Percentiles rank a stretch among this genome's conserved stretches.
Evolutionary conservation across 2,797 vertebrate genomes (phyloP).

Genomic region (Sebastes minor): DNA sequence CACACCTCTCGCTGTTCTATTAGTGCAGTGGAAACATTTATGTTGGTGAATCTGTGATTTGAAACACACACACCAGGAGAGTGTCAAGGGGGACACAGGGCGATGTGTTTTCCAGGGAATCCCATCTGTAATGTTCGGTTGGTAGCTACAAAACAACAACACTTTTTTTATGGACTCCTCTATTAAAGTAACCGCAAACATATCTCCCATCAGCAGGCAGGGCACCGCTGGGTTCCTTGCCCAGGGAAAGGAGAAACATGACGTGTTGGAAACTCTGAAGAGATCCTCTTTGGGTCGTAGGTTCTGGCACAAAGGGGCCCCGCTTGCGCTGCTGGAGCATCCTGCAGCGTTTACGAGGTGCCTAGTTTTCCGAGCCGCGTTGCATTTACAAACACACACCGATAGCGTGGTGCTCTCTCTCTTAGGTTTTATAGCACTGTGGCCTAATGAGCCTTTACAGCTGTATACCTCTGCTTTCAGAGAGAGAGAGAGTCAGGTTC

Average conservation of each 20-base stretch:
- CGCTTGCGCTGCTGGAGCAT: constrained; percentile 28
- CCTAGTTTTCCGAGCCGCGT: constrained; percentile 1
- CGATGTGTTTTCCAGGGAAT: constrained; percentile 69
- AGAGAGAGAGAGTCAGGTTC: constrained; percentile 4
- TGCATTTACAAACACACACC: constrained; percentile 9
- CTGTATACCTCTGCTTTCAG: constrained; percentile 14
- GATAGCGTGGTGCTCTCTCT: constrained; percentile 1
- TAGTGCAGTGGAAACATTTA: constrained; percentile 13
- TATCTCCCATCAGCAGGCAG: constrained; percentile 50
- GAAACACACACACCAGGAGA: constrained; percentile 1
- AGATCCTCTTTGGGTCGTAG: constrained; percentile 50
- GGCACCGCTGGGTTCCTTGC: constrained; percentile 53
- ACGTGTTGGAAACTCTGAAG: constrained; percentile 77
- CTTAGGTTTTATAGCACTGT: constrained; percentile 38
- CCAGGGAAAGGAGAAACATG: constrained; percentile 70
- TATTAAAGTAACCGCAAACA: constrained; percentile 73
- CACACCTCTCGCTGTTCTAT: constrained; percentile 16
- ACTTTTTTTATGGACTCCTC: constrained; percentile 54
- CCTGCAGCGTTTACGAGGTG: constrained; percentile 68
- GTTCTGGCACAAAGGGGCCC: constrained; percentile 48
- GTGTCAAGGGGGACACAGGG: constrained; percentile 5
- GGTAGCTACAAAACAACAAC: constrained; percentile 63
- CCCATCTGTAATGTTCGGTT: constrained; percentile 50
- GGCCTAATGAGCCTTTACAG: constrained; percentile 35
- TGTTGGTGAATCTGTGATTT: constrained; percentile 3